Base-by-base conservation (phyloP, 2,888 invertebrate species). In the Flabesymbios commensalis region DNA sequence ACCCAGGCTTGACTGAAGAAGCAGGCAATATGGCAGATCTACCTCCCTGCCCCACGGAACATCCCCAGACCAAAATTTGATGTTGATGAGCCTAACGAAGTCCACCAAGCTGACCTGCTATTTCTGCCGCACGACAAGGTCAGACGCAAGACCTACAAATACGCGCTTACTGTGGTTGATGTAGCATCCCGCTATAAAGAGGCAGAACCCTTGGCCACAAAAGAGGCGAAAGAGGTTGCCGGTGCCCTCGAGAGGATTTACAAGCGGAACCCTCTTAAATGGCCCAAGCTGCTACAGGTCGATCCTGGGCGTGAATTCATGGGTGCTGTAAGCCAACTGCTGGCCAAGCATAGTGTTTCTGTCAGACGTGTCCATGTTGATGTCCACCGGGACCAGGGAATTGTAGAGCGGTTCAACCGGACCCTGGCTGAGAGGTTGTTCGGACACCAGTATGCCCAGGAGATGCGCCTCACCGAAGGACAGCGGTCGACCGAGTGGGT, bases 171-270 rank as follows among this genome's bases (percentile, higher is more conserved):
- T 5, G 41, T 67, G 5, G 67, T 68, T 47, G 61, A 70, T 60
- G 60, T 68, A n/a, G 66, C 57, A n/a, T 31, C 43, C 7, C 62
- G 68, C 10, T 63, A 55, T 14, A 70, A 70, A 59, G 64, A 63
- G 56, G 65, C 69, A 47, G 67, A 69, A 33, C 67, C 69, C 17
- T 32, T 69, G 4, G 59, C 62, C 17, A 52, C 62, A 4, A 68
- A 68, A 57, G 59, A 59, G 17, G 53, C 59, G 41, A 55, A 47
- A 54, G 65, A 65, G 61, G 64, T 65, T n/a, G 61, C 65, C 19
- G 32, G 51, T 19, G 65, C 68, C 1, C 59, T 68, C 36, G 56
- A 62, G 10, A 57, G 63, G 29, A 67, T 67, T 22, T 67, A 67
- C 29, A 63, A 43, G 19, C 39, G 66, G 41, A 47, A 54, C 7